Percentiles rank a stretch among this genome's conserved stretches.
phyloP scores from a whole-genome alignment of 2,888 invertebrate species.

The Microctonus brassicae region DNA sequence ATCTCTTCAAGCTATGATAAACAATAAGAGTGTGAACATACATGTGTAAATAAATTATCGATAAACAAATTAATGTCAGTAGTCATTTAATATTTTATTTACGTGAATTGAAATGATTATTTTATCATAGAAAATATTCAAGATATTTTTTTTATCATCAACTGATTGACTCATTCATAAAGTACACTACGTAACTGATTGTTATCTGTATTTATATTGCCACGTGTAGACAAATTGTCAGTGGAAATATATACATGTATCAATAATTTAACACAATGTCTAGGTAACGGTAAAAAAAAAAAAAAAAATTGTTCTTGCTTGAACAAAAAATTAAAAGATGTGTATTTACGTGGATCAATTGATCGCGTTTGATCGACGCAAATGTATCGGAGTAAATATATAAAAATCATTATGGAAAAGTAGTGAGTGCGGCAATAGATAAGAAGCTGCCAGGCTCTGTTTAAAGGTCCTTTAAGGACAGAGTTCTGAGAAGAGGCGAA shows the following conservation, averaged over 20 bases:
- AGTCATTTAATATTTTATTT: neutral
- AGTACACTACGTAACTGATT: neutral
- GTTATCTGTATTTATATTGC: neutral
- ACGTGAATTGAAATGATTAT: neutral
- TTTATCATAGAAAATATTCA: neutral
- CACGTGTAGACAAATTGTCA: neutral
- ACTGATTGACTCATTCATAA: too few relatives aligned
- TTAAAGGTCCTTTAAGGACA: constrained; percentile 22
- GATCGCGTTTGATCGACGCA: neutral
- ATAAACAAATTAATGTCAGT: neutral
- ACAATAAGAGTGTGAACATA: neutral
- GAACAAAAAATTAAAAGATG: too few relatives aligned
- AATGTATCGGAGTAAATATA: neutral
- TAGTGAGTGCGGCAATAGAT: neutral
- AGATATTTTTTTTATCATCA: too few relatives aligned
- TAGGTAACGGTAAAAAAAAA: neutral
- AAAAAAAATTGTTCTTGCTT: neutral
- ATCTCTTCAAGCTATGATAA: neutral
- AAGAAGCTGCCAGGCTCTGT: neutral
- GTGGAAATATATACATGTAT: neutral
- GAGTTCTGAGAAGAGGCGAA: constrained; percentile 30
- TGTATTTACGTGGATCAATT: neutral
- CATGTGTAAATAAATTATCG: neutral
- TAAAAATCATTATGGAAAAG: neutral
- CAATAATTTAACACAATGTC: too few relatives aligned